A percentile compares a stretch with the other conserved stretches of the same genome.
phyloP scores from a whole-genome alignment of 2,888 invertebrate genomes.

The Oscheius sp. region DNA sequence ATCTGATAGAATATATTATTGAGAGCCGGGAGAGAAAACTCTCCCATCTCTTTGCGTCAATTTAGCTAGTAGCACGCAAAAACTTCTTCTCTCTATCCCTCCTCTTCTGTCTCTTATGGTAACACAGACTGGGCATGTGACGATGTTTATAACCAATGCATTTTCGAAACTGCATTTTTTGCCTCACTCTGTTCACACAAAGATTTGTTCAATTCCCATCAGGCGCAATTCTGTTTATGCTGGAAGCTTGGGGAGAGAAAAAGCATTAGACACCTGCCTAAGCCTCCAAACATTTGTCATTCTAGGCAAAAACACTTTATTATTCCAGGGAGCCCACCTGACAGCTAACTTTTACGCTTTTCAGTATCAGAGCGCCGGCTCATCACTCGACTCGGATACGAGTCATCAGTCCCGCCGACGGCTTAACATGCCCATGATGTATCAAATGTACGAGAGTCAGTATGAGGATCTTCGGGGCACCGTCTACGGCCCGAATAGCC shows the following conservation, averaged over 20 bases:
- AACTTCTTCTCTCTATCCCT: too few species aligned
- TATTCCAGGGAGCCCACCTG: background rate
- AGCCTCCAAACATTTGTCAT: too few species aligned
- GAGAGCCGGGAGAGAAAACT: background rate
- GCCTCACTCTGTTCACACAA: too few species aligned
- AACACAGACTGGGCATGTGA: too few species aligned
- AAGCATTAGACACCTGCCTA: too few species aligned
- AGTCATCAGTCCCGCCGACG: conserved; percentile 51
- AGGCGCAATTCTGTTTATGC: too few species aligned
- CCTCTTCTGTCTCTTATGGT: too few species aligned
- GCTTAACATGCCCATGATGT: conserved; percentile 69
- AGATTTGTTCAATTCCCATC: too few species aligned
- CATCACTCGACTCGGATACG: conserved; percentile 54
- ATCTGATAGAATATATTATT: conserved; percentile 14
- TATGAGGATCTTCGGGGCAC: conserved; percentile 71
- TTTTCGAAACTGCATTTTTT: too few species aligned
- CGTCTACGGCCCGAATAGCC: conserved; percentile 66
- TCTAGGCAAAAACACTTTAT: conserved; percentile 1
- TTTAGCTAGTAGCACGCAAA: too few species aligned
- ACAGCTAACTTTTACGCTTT: background rate
- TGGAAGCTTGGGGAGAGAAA: too few species aligned
- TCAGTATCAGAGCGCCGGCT: conserved; percentile 44
- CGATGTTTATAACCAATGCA: too few species aligned
- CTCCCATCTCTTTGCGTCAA: conserved; percentile 18
- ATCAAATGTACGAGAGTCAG: conserved; percentile 71